Percentiles rank a stretch among this genome's conserved stretches.
Conservation (phyloP, 2,797 vertebrate genomes). For the Poliocrania exsul region DNA sequence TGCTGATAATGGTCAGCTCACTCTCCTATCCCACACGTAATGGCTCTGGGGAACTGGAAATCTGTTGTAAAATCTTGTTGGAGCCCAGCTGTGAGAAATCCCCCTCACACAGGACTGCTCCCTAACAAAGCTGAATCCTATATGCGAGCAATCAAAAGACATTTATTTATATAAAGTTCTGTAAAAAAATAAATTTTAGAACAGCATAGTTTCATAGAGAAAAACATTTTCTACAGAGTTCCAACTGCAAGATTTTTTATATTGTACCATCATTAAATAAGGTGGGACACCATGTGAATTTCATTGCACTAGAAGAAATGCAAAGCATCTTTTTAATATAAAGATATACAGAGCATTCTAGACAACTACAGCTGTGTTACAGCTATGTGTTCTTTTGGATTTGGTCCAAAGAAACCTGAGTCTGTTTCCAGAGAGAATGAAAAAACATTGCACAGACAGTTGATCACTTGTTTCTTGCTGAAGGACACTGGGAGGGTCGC, state of each 20-base stretch:
- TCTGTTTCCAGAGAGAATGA: constrained; percentile 81
- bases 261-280: constrained; percentile 82
- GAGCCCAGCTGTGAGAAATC: constrained; percentile 32
- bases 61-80: not conserved
- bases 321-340: constrained; percentile 84
- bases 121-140: constrained; percentile 75
- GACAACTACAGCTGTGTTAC: constrained; percentile 85
- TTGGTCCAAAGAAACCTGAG: constrained; percentile 89
- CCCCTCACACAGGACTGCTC: constrained; percentile 56
- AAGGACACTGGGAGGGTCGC: constrained; percentile 36
- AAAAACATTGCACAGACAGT: constrained; percentile 74
- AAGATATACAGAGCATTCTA: constrained; percentile 81
- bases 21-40: not conserved
- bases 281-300: constrained; percentile 76
- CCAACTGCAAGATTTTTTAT: constrained; percentile 73
- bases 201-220: constrained; percentile 76
- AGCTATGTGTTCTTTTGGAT: constrained; percentile 85
- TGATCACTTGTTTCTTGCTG: constrained; percentile 67
- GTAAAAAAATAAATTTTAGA: constrained; percentile 88
- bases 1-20: not conserved
- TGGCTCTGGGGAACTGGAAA: not conserved
- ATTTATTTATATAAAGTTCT: constrained; percentile 82
- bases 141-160: constrained; percentile 77
- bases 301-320: constrained; percentile 85
- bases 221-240: constrained; percentile 77